These are phyloP conservation scores for Arrhamphus sclerolepis DNA, from an alignment of 2,797 vertebrate species.

Conservation along the genomic window DNA sequence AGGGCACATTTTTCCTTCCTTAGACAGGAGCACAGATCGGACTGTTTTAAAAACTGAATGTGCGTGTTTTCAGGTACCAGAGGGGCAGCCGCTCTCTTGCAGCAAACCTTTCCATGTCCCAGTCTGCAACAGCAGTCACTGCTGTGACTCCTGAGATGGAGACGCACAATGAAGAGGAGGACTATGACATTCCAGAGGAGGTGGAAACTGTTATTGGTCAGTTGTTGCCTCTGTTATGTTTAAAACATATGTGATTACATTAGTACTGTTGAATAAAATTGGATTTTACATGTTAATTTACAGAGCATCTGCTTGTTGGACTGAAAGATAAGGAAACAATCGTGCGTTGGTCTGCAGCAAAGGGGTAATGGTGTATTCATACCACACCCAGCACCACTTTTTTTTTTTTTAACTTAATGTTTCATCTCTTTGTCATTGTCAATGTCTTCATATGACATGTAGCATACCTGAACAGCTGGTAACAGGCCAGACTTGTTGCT, in stretches of 20 bases:
- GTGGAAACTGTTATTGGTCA: conserved; percentile 93
- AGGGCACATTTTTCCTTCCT: not conserved
- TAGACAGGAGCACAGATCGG: too few relatives aligned
- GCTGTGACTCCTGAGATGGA: conserved; percentile 44
- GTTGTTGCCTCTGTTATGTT: conserved; percentile 25
- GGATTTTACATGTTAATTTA: conserved; percentile 37
- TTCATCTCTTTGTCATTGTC: too few relatives aligned
- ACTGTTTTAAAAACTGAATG: not conserved
- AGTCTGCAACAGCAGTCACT: conserved; percentile 15
- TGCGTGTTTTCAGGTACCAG: conserved; percentile 85
- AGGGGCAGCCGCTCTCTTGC: conserved; percentile 90
- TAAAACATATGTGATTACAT: not conserved
- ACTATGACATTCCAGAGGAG: conserved; percentile 92
- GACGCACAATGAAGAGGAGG: conserved; percentile 80
- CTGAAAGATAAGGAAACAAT: conserved; percentile 97
- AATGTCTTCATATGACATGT: conserved; percentile 1
- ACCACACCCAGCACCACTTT: not conserved
- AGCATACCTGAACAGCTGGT: conserved; percentile 8
- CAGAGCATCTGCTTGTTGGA: conserved; percentile 91
- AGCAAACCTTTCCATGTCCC: conserved; percentile 83
- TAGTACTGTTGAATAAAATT: not conserved
- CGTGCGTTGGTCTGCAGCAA: conserved; percentile 97
- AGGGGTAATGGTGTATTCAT: conserved; percentile 83
- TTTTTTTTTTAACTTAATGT: too few relatives aligned
- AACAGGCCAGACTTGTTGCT: conserved; percentile 11